Conservation (phyloP, 2,113 vertebrate genomes). For the Leptosomus discolor region DNA sequence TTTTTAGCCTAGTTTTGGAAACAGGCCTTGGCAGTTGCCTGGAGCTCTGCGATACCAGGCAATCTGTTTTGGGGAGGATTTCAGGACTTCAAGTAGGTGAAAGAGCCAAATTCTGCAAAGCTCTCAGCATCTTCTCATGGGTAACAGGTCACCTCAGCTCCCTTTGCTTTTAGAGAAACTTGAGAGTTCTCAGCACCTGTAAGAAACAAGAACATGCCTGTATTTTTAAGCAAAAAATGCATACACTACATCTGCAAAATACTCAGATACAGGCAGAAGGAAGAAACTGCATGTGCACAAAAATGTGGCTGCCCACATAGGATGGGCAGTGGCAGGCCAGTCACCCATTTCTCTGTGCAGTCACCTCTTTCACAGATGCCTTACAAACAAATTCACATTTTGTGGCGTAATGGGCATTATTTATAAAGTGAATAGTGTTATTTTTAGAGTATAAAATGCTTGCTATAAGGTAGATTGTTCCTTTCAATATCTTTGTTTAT, state of each 20-base stretch:
- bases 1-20: not conserved
- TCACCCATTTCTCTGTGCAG: not conserved
- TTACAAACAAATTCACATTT: not conserved
- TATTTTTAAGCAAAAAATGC: not conserved
- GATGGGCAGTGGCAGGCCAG: not conserved
- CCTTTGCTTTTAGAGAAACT: not conserved
- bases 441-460: not conserved
- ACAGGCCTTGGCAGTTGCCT: not conserved
- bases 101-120: not conserved
- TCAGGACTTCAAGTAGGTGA: not conserved
- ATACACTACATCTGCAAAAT: not conserved
- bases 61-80: not conserved
- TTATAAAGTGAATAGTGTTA: not conserved
- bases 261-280: not conserved
- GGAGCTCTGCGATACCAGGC: not conserved
- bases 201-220: not conserved
- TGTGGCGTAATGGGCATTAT: not conserved
- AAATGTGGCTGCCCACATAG: not conserved
- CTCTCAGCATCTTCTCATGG: not conserved
- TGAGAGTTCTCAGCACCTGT: not conserved
- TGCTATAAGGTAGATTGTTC: slow-evolving; percentile 45
- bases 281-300: not conserved
- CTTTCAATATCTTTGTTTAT: slow-evolving; percentile 68
- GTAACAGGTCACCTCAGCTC: not conserved
- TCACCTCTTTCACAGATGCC: not conserved